Base-by-base conservation (phyloP, 2,888 invertebrate species). In the Pantelozetes paolii region DNA sequence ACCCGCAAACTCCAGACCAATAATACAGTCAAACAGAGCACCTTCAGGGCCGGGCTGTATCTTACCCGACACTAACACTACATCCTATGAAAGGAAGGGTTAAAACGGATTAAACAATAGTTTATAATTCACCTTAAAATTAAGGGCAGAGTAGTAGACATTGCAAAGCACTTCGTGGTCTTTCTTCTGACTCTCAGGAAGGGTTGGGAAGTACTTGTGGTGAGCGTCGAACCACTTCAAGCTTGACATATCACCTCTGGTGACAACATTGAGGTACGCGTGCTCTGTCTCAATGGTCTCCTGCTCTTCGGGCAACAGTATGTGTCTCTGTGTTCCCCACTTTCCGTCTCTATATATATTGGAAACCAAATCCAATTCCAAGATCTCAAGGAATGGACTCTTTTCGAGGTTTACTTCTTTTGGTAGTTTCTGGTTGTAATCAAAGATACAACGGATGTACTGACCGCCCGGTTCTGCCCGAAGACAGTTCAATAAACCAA, bases 51-150 rank as follows among this genome's bases (percentile, higher is more conserved):
- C 98, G 40, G 96, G 94, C 72, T 97, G 92, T 77, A 98, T 86
- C 85, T 97, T 96, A 79, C 97, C 97, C 36, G 94, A 94, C 40
- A 97, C 96, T 81, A 98, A 84, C 98, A 98, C 98, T 78, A 98
- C 89, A 84, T 98, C 98, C 78, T 97, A 89, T 28, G n/a, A 8
- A 54, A 30, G 2, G 30, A 8, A 26, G 8, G 89, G 78, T 85
- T 85, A 74, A 85, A 81, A 82, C 85, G 85, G 80, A 85, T 85
- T 71, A 85, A 79, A 0, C 83, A 13, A 36, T 36, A 36, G 71
- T 15, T 59, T 74, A 11, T n/a, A 64, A 32, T 8, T 20, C 20
- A 73, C 75, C 54, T 75, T 75, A 90, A 98, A 98, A 85, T 98
- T 98, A 76, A 98, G 87, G 57, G 96, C 92, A 1, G 95, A 91